Evolutionary conservation across 2,888 invertebrate genomes (phyloP), one percentile per base, ranked within the genome.

Genomic region (Blastobasis lacticolella): DNA sequence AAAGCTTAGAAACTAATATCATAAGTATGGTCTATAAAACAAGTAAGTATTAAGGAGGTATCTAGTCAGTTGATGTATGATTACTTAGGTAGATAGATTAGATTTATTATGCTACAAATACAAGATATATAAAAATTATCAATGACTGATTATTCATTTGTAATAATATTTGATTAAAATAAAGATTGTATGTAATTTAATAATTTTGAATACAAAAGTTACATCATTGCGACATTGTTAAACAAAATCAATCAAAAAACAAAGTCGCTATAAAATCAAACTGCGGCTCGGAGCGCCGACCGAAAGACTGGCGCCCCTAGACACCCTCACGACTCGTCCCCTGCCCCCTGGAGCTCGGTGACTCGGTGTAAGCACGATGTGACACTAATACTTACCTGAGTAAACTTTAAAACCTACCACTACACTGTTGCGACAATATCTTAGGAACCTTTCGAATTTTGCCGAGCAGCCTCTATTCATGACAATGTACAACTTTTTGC

Each of bases 301-400:
- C 66, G 66, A 62, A 60, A 63, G 67, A 72, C 71, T 71, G 66
- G 62, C 66, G 63, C 64, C 67, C 61, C 67, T 66, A 70, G 66
- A 71, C 75, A 75, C 76, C 75, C 75, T 71, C 71, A 64, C 67
- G 66, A 69, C 70, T 71, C 75, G 66, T 69, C 73, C 78, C 74
- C 71, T 69, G 67, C 69, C 74, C 75, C 73, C 76, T 60, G 57
- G 76, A 69, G 75, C 62, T 69, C 69, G 67, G 73, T 77, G 75
- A 74, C 62, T 69, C 69, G 67, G 73, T 77, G 75, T 79, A 81
- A 77, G 74, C 80, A 77, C 78, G 69, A 69, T 70, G 73, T 78
- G 73, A 78, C 77, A 79, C 79, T 82, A 79, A 84, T 81, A 81
- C 79, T 78, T 77, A 79, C 77, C 78, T 77, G 72, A 59, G 64